Evolutionary conservation across 2,797 vertebrate species (phyloP).

Genomic region (Chelidonichthys spinosus): DNA sequence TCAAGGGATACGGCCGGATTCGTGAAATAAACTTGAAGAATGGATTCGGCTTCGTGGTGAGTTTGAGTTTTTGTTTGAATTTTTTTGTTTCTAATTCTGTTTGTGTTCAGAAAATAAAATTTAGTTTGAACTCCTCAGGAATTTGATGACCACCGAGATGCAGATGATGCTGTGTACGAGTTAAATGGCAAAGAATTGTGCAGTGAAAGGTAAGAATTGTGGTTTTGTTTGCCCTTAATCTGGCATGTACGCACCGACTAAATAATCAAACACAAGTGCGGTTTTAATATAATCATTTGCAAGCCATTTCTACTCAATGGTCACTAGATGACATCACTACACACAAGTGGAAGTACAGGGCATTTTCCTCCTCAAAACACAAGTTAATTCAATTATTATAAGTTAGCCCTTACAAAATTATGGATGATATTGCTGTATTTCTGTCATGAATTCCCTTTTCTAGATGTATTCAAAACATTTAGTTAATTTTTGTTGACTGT

Average conservation of each 20-base stretch:
- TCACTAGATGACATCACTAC: neutral
- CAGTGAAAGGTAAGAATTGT: constrained; percentile 87
- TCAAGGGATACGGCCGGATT: constrained; percentile 95
- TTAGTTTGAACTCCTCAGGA: constrained; percentile 77
- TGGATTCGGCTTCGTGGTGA: constrained; percentile 96
- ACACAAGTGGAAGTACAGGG: neutral
- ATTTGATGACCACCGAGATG: constrained; percentile 94
- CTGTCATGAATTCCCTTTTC: too few species aligned
- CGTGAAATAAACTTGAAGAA: constrained; percentile 94
- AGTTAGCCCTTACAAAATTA: too few species aligned
- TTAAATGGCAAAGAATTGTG: constrained; percentile 93
- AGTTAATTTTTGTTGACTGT: neutral
- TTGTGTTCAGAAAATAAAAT: neutral
- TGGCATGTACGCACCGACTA: neutral
- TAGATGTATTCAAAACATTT: neutral
- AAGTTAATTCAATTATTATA: neutral
- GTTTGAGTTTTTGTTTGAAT: constrained; percentile 26
- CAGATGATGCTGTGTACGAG: constrained; percentile 94
- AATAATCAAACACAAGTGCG: neutral
- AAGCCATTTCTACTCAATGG: neutral
- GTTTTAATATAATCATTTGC: neutral
- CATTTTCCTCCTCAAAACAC: neutral
- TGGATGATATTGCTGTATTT: neutral
- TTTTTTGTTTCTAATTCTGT: neutral
- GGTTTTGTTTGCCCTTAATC: too few species aligned